Base-by-base conservation (phyloP, 2,797 vertebrate genomes). In the Phoxinus dragarum region DNA sequence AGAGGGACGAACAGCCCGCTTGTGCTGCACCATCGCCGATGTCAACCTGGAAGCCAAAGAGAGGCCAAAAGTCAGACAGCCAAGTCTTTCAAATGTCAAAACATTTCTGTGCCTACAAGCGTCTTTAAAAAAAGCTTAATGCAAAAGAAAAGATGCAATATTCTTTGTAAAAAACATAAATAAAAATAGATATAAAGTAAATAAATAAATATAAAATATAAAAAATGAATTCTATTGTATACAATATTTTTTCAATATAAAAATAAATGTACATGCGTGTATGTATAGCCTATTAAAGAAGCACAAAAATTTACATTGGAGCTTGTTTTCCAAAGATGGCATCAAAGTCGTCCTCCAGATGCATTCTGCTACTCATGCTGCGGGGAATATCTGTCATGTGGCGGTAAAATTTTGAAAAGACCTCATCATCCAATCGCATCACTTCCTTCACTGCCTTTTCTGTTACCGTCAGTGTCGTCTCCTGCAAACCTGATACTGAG, bases 401-500 rank as follows among this genome's bases (percentile, higher is more conserved):
- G 36, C 95, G 94, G 93, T 99, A 99, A 91, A 99, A 99, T 90
- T 96, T 98, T 86, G 97, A 97, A 94, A 99, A 99, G 0, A 98
- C 97, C 91, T 99, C 98, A 0, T 99, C 98, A 14, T 99, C 98
- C 52, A 97, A 87, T 91, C 97, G 97, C 98, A 99, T 99, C 88
- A 99, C 98, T 85, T 99, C 98, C 91, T 99, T 99, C 85, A 99
- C 98, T 0, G 97, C 96, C 82, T 97, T 97, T 69, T 98, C 97
- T 0, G 98, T 99, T 85, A 99, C 97, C 0, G 96, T 96, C 82
- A 99, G 90, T 0, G 98, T 96, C 0, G 97, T 97, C 88, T 99
- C 98, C 86, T 97, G 98, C 89, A 97, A 94, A 77, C 97, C 96
- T 23, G 96, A 95, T 85, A 96, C 98, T 99, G 80, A 34, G 56